These are phyloP conservation scores for Cariama cristata DNA, from an alignment of 2,113 vertebrate genomes.

Conservation along the genomic window DNA sequence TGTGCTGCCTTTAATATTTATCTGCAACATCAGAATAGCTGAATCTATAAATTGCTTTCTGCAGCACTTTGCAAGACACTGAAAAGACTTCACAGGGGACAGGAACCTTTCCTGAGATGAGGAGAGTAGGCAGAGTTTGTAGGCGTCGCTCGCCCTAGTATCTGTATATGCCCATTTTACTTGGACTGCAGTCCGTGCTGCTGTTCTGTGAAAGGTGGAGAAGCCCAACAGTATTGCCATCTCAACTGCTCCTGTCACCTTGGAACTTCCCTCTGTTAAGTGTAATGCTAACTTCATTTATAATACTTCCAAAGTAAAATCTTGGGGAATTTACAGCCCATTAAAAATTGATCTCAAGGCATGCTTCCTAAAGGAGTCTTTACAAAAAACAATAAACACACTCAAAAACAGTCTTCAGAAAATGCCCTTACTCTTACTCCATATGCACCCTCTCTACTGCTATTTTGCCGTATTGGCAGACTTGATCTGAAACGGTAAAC, in stretches of 20 bases:
- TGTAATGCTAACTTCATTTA: background rate
- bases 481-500: background rate
- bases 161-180: fast-evolving
- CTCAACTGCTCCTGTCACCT: background rate
- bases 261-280: background rate
- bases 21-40: background rate
- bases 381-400: background rate
- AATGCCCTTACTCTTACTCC: fast-evolving
- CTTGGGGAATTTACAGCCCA: background rate
- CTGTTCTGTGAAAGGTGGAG: no score
- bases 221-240: background rate
- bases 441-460: background rate
- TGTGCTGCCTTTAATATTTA: background rate
- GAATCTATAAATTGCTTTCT: background rate
- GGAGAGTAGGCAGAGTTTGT: background rate
- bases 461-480: fast-evolving
- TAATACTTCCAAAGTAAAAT: background rate
- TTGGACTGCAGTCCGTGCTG: no score
- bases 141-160: background rate
- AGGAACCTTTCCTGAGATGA: background rate
- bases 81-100: background rate
- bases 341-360: background rate
- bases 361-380: background rate
- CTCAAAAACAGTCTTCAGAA: background rate
- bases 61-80: background rate